Evolutionary conservation across 23 tunicate genomes (phyloP).

Genomic region (Trididemnum miniatum): DNA sequence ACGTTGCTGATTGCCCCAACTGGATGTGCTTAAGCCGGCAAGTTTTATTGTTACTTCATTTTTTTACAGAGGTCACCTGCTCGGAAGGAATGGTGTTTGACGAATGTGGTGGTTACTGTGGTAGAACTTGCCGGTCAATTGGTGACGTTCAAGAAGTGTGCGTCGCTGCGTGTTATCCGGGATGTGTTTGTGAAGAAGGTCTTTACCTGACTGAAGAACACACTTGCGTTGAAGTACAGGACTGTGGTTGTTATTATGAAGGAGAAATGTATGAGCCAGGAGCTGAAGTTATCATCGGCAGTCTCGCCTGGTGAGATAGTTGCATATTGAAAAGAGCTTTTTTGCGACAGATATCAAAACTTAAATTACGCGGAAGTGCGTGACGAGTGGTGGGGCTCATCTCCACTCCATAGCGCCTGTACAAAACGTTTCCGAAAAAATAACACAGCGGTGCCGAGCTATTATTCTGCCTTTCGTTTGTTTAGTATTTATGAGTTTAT

Average conservation of each 20-base stretch:
- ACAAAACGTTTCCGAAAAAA: no score
- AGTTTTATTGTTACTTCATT: no score
- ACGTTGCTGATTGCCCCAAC: no score
- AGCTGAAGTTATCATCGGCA: conserved; percentile 2
- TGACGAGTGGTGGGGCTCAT: no score
- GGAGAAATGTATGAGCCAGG: conserved; percentile 76
- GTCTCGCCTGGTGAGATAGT: conserved; percentile 51
- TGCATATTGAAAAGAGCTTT: no score
- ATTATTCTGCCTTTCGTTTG: no score
- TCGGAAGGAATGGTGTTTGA: conserved; percentile 56
- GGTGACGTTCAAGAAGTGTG: conserved; percentile 53
- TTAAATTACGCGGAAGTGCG: no score
- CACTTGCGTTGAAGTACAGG: conserved; percentile 59
- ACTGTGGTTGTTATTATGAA: conserved; percentile 71
- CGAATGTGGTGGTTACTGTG: conserved; percentile 76
- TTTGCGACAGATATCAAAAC: no score
- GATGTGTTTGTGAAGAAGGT: conserved; percentile 78
- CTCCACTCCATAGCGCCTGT: no score
- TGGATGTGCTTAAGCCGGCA: no score
- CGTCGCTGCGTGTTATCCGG: conserved; percentile 55
- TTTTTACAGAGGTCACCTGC: conserved; percentile 55
- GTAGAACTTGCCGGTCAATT: conserved; percentile 57
- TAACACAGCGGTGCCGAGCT: no score
- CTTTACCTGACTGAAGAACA: conserved; percentile 53
- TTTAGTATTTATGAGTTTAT: no score